Percentiles rank a stretch among this genome's conserved stretches.
Evolutionary conservation across 1,140 invertebrate species (phyloP).

Genomic region (Lasioglossum albipes): DNA sequence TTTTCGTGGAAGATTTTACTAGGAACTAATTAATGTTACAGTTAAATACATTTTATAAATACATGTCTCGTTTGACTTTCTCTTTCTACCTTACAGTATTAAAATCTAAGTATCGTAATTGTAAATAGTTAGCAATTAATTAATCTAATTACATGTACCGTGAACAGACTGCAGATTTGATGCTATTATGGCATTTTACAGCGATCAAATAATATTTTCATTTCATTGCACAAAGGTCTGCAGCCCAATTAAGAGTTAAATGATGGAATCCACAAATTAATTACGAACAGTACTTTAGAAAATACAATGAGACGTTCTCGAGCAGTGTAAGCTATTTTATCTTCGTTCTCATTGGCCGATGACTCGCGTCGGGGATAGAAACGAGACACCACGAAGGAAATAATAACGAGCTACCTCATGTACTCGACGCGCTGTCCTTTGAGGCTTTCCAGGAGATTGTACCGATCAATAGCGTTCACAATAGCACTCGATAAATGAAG

Average conservation of each 20-base stretch:
- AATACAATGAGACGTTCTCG: too few species aligned
- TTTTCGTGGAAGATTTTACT: constrained; percentile 42
- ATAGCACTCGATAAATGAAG: constrained; percentile 61
- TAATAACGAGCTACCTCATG: constrained; percentile 7
- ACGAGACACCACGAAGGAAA: too few species aligned
- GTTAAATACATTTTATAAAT: constrained; percentile 34
- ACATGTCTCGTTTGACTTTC: background rate
- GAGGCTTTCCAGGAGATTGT: constrained; percentile 45
- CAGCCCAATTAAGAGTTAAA: too few species aligned
- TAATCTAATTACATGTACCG: background rate
- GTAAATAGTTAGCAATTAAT: background rate
- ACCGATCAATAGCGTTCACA: constrained; percentile 62
- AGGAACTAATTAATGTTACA: constrained; percentile 7
- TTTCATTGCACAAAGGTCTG: too few species aligned
- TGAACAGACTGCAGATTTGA: background rate
- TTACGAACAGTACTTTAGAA: too few species aligned
- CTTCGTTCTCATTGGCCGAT: too few species aligned
- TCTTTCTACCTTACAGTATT: background rate
- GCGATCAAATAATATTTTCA: too few species aligned
- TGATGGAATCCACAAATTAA: too few species aligned
- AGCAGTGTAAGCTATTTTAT: too few species aligned
- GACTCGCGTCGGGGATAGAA: too few species aligned
- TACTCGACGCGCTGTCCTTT: background rate
- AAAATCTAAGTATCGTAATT: background rate
- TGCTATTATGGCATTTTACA: background rate